These are phyloP conservation scores for Platycercus adscitus DNA, from an alignment of 2,113 vertebrate genomes.

Conservation along the genomic window DNA sequence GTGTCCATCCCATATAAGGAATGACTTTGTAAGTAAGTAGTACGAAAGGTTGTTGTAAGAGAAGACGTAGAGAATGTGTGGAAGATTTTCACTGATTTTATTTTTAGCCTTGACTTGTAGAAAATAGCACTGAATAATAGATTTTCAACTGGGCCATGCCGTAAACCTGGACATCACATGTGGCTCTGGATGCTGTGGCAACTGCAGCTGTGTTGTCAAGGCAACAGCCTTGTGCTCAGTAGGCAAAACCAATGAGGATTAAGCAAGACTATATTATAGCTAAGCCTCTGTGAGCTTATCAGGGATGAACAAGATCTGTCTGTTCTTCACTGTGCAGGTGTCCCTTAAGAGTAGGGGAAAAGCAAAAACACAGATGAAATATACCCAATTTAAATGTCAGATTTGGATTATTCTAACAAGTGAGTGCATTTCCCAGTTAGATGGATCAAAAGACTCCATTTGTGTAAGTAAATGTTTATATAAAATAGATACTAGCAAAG, in stretches of 20 bases:
- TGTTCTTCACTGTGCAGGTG: conserved; percentile 67
- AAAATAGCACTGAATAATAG: conserved; percentile 59
- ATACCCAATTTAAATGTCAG: conserved; percentile 52
- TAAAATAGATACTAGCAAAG: neutral
- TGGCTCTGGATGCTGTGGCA: conserved; percentile 72
- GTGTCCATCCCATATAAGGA: neutral
- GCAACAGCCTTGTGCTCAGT: conserved; percentile 78
- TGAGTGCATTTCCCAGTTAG: conserved; percentile 54
- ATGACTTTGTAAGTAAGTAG: neutral
- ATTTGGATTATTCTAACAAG: conserved; percentile 65
- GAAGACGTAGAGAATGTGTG: neutral
- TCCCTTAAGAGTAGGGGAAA: conserved; percentile 20
- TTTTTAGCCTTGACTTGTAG: conserved; percentile 10
- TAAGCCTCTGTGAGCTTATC: conserved; percentile 79
- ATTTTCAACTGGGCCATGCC: conserved; percentile 54
- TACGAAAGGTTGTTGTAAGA: neutral
- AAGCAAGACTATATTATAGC: conserved; percentile 70
- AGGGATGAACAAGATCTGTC: conserved; percentile 68
- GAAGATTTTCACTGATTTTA: neutral
- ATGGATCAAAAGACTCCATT: conserved; percentile 45
- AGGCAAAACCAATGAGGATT: conserved; percentile 80
- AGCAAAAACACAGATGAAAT: neutral
- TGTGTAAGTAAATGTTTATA: conserved; percentile 64
- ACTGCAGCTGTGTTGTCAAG: conserved; percentile 79
- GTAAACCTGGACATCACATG: conserved; percentile 74